Evolutionary conservation across 2,888 invertebrate genomes (phyloP), one percentile per base, ranked within the genome.

Genomic region (Coenonympha glycerion): DNA sequence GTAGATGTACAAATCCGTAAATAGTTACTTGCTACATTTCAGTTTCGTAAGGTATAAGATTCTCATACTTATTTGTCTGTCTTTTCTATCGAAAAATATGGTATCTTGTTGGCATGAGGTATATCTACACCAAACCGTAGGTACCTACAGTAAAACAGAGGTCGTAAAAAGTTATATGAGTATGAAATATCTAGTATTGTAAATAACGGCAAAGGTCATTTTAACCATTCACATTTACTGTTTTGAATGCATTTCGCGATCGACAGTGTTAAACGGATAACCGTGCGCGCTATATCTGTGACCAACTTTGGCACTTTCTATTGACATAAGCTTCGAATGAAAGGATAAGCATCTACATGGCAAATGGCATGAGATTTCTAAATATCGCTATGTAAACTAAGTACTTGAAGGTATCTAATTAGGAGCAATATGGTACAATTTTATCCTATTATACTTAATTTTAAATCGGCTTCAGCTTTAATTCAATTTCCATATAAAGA

Each of bases 231-330:
- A 33, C 54, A 53, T 57, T 58, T 51, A 41, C 56, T 56, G 47
- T 58, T 62, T 61, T 58, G 50, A 58, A 61, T 60, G 59, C 57
- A 52, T 58, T 60, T 60, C 56, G 54, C 57, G 53, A 53, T 49
- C 40, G 48, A 49, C 39, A 41, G 52, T 47, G 53, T 54, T 52
- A 51, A 54, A 58, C 56, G 37, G 57, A 59, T 52, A 54, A 58
- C 56, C 40, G 57, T 59, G 52, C 49, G 34, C 30, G 47, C 40
- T 46, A 47, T 55, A 53, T 53, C 51, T 33, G 39, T 58, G 58
- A 55, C 55, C 57, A 53, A 55, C 57, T 55, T 57, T 41, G 26
- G 34, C 39, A 45, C 55, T 55, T 52, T 55, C 55, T 52, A 55
- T 47, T 55, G 33, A 41, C 46, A 34, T 47, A 21, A 28, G 39